These are phyloP conservation scores for Apteryx owenii DNA, from an alignment of 2,113 vertebrate genomes.

Conservation along the genomic window DNA sequence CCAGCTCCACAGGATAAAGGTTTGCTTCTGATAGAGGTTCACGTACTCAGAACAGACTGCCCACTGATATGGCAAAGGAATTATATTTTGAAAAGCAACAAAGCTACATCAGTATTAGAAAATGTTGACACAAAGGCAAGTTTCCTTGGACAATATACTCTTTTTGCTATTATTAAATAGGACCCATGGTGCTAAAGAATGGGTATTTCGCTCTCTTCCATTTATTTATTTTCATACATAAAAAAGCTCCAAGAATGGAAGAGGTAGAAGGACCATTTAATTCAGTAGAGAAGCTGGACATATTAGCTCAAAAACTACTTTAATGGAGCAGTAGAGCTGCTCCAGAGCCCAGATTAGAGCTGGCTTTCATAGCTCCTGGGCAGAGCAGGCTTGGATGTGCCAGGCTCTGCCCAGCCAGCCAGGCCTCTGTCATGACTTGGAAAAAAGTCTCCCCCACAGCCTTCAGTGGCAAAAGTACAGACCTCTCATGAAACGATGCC, in stretches of 20 bases:
- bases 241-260: not conserved
- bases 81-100: not conserved
- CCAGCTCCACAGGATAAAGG: conserved; percentile 59
- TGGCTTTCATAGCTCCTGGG: not conserved
- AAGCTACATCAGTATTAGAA: not conserved
- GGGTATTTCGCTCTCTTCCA: not conserved
- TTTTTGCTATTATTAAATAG: not conserved
- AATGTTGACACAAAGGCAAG: not conserved
- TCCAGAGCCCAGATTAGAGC: not conserved
- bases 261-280: not conserved
- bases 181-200: not conserved
- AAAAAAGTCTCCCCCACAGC: not conserved
- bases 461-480: not conserved
- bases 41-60: conserved; percentile 56
- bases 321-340: not conserved
- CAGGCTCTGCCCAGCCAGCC: not conserved
- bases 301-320: not conserved
- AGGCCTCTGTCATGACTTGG: not conserved
- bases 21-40: conserved; percentile 58
- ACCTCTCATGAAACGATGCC: not conserved
- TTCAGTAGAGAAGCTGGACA: not conserved
- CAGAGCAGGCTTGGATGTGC: not conserved
- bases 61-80: conserved; percentile 18
- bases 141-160: not conserved
- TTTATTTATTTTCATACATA: not conserved